A percentile compares a stretch with the other conserved stretches of the same genome.
These are phyloP conservation scores for Illadopsis cleaveri DNA, from an alignment of 2,113 vertebrate species.

Conservation along the genomic window DNA sequence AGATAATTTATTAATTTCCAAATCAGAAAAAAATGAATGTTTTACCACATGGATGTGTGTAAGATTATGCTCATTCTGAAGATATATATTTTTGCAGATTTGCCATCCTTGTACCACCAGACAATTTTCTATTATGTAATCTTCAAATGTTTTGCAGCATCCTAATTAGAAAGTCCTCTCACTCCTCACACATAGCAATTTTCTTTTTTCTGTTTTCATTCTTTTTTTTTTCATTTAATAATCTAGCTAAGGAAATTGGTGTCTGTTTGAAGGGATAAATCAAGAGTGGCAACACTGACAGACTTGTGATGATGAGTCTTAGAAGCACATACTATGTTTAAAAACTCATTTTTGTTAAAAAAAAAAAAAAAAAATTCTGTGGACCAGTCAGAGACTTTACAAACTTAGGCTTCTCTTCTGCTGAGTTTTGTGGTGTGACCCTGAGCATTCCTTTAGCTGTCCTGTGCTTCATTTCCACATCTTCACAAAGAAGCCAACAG, in stretches of 20 bases:
- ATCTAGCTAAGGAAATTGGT: neutral
- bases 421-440: neutral
- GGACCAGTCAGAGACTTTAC: neutral
- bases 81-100: neutral
- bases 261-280: neutral
- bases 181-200: neutral
- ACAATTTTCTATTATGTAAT: neutral
- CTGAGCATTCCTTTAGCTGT: neutral
- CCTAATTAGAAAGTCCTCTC: neutral
- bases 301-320: neutral
- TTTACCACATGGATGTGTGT: neutral
- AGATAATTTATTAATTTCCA: neutral
- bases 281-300: neutral
- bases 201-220: neutral
- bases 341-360: neutral
- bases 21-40: neutral
- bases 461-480: neutral
- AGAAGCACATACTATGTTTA: neutral
- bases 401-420: neutral
- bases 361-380: neutral
- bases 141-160: neutral
- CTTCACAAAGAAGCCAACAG: neutral
- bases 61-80: neutral
- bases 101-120: neutral
- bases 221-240: neutral